Evolutionary conservation across 2,113 vertebrate genomes (phyloP).

Genomic region (Gopherus evgoodei): DNA sequence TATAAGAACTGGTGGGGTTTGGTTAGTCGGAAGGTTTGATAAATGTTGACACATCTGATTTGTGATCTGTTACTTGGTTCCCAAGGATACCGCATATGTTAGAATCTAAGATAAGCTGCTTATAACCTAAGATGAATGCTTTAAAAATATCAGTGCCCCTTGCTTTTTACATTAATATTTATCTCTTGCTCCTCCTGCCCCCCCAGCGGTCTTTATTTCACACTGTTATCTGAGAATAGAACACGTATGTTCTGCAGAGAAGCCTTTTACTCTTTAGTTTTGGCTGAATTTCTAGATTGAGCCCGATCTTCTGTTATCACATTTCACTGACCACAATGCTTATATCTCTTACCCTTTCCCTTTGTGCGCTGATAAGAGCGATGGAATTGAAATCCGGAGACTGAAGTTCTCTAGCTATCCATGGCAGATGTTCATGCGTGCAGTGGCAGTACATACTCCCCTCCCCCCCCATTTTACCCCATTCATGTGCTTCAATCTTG

Average conservation of each 20-base stretch:
- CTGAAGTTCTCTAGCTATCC: not conserved
- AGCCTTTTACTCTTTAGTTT: not conserved
- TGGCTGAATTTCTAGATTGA: not conserved
- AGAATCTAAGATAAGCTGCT: conserved; percentile 47
- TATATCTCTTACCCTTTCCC: not conserved
- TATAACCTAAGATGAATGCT: conserved; percentile 57
- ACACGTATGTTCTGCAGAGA: not conserved
- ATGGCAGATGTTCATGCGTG: accelerated
- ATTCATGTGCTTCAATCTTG: not conserved
- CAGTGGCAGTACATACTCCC: not conserved
- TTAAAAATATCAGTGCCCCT: conserved; percentile 15
- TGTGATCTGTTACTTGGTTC: conserved; percentile 66
- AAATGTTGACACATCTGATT: conserved; percentile 65
- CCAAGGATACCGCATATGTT: conserved; percentile 66
- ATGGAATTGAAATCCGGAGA: accelerated
- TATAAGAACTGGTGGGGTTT: conserved; percentile 30
- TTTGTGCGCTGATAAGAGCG: not conserved
- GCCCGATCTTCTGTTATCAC: not conserved
- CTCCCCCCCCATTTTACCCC: not conserved
- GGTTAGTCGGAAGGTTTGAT: conserved; percentile 50
- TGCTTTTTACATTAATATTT: accelerated
- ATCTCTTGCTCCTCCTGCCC: not conserved
- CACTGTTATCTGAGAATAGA: not conserved
- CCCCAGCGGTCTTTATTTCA: conserved; percentile 7
- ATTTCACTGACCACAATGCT: not conserved